Evolutionary conservation across 2,888 invertebrate genomes (phyloP).

Genomic region (Mythimna impura): DNA sequence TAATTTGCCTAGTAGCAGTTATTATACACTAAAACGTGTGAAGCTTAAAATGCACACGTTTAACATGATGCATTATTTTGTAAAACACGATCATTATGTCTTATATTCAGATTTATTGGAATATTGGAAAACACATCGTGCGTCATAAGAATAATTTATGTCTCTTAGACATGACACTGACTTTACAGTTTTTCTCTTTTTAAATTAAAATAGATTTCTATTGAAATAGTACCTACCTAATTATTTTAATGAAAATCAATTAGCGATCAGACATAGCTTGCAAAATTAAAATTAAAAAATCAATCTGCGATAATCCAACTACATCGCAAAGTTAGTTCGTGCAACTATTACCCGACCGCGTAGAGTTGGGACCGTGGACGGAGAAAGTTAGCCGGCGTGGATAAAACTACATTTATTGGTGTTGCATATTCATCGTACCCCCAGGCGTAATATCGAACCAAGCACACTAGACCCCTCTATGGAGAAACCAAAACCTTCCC

Average conservation of each 20-base stretch:
- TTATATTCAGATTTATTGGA: conserved; percentile 20
- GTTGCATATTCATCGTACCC: conserved; percentile 89
- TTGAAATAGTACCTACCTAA: neutral
- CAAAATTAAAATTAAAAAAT: conserved; percentile 63
- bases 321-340: conserved; percentile 68
- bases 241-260: neutral
- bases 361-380: conserved; percentile 66
- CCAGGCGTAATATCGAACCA: conserved; percentile 75
- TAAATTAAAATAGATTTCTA: neutral
- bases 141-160: neutral
- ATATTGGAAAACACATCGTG: conserved; percentile 16
- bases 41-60: conserved; percentile 1
- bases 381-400: conserved; percentile 86
- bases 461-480: conserved; percentile 63
- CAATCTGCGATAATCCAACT: conserved; percentile 69
- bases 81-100: conserved; percentile 16
- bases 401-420: conserved; percentile 88
- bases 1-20: neutral
- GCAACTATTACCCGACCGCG: conserved; percentile 67
- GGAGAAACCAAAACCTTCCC: conserved; percentile 24
- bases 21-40: conserved; percentile 4
- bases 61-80: neutral
- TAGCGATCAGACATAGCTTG: neutral
- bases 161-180: neutral
- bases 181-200: neutral